Evolutionary conservation across 2,113 vertebrate genomes (phyloP).

Genomic region (Toxotes chatareus): DNA sequence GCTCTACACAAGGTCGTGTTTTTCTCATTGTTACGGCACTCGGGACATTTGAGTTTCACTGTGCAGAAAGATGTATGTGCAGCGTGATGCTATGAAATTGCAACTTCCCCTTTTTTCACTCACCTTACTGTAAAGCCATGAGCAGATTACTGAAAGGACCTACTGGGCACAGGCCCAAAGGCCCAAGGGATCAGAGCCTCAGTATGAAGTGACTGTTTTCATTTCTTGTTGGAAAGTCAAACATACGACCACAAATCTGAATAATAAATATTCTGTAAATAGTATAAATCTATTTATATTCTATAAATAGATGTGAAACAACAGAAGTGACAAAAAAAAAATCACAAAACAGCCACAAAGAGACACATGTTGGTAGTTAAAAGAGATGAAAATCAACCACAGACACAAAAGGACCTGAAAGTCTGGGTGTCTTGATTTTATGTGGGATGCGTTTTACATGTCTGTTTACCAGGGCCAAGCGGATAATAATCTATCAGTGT

Average conservation of each 20-base stretch:
- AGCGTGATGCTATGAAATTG: not conserved
- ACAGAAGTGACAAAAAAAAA: not conserved
- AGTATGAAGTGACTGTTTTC: not conserved
- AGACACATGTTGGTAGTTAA: no score
- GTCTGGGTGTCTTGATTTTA: no score
- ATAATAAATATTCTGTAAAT: no score
- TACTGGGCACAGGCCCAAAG: not conserved
- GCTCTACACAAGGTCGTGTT: not conserved
- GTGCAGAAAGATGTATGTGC: not conserved
- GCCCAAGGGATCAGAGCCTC: not conserved
- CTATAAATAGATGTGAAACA: not conserved
- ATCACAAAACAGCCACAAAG: no score
- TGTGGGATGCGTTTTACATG: not conserved
- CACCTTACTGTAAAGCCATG: not conserved
- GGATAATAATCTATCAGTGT: not conserved
- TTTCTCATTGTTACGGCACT: not conserved
- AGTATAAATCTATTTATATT: no score
- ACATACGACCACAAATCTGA: not conserved
- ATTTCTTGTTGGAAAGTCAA: not conserved
- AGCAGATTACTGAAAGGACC: not conserved
- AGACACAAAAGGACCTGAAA: no score
- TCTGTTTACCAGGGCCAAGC: no score
- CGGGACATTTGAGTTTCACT: not conserved
- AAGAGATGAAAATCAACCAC: no score
- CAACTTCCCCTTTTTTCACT: no score